Percentiles rank a stretch among this genome's conserved stretches.
Conservation (phyloP, 2,888 invertebrate species). For the Synergus umbraculus region DNA sequence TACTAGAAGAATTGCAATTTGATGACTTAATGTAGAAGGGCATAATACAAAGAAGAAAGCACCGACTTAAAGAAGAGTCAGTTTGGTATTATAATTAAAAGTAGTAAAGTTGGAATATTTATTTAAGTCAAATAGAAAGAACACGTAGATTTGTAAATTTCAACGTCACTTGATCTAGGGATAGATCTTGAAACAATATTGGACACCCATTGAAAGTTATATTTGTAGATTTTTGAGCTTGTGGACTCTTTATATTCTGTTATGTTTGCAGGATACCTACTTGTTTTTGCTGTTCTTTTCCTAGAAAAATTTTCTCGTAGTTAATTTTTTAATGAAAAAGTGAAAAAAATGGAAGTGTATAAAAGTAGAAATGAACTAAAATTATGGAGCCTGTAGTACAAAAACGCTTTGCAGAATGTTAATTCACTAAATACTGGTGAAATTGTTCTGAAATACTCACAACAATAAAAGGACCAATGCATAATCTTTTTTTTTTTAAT, state of each 20-base stretch:
- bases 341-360: background rate
- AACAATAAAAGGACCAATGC: background rate
- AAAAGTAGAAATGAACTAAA: background rate
- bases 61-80: background rate
- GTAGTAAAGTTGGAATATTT: background rate
- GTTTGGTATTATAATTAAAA: background rate
- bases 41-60: background rate
- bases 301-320: background rate
- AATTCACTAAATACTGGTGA: background rate
- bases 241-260: background rate
- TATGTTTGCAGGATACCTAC: background rate
- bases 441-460: background rate
- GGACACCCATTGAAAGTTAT: background rate
- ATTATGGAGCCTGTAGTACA: background rate
- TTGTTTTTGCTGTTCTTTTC: background rate
- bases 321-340: background rate
- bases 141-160: background rate
- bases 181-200: background rate
- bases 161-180: background rate
- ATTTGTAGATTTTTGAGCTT: background rate
- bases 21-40: background rate
- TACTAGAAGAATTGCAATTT: slow-evolving; percentile 10
- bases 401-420: background rate
- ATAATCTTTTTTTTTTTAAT: background rate
- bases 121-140: background rate